A percentile compares a stretch with the other conserved stretches of the same genome.
Conservation (phyloP, 2,113 vertebrate genomes). For the Phyllostomus hastatus region DNA sequence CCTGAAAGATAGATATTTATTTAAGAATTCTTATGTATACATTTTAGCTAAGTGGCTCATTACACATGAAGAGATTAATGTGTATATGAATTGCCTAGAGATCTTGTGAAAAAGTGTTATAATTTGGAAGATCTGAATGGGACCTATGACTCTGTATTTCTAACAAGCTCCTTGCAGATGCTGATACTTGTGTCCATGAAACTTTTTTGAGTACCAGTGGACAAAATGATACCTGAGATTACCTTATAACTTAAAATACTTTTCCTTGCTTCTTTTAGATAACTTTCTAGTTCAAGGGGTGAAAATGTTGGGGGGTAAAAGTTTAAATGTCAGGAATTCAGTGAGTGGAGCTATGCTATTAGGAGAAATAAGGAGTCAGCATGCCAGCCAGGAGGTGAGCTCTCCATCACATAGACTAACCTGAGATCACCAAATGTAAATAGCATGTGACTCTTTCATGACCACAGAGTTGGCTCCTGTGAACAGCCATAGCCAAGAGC, state of each 20-base stretch:
- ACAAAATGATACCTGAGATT: not conserved
- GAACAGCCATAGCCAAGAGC: not conserved
- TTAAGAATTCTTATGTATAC: not conserved
- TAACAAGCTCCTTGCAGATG: not conserved
- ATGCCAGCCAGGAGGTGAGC: not conserved
- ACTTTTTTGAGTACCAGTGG: not conserved
- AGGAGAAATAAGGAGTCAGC: not conserved
- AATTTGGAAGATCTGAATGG: not conserved
- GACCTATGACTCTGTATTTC: not conserved
- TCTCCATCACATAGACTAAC: accelerated
- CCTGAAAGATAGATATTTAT: not conserved
- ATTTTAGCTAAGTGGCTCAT: not conserved
- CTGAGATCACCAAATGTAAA: not conserved
- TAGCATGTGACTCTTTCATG: not conserved
- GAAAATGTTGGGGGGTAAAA: not conserved
- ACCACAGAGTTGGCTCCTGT: not conserved
- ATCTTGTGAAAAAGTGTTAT: not conserved
- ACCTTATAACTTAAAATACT: not conserved
- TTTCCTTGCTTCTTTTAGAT: not conserved
- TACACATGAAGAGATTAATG: not conserved
- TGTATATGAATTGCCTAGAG: not conserved
- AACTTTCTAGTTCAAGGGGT: not conserved
- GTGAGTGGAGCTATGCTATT: not conserved
- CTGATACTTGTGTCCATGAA: not conserved
- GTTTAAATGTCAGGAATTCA: not conserved